Conservation (phyloP, 2,888 invertebrate genomes). For the Colletes collaris region DNA sequence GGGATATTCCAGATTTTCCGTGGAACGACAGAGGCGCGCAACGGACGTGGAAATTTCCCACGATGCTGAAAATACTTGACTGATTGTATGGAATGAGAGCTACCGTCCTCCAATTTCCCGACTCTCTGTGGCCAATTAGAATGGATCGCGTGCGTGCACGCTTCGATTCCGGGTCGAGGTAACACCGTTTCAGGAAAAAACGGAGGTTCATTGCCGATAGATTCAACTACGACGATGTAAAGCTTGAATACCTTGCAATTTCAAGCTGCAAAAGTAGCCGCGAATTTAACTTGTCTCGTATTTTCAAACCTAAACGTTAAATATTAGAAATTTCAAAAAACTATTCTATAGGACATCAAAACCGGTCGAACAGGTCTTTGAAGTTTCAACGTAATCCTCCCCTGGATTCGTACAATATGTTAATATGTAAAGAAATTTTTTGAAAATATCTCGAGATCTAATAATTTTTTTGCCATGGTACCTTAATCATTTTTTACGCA, state of each 20-base stretch:
- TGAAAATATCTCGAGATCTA: no score
- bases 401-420: no score
- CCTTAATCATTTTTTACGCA: no score
- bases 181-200: neutral
- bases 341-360: no score
- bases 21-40: no score
- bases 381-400: no score
- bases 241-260: conserved; percentile 17
- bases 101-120: neutral
- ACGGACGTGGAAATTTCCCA: conserved; percentile 34
- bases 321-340: no score
- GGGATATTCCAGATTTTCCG: conserved; percentile 33
- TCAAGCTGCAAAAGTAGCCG: neutral
- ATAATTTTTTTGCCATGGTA: no score
- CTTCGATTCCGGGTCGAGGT: neutral
- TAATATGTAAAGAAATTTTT: no score
- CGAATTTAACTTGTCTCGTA: no score
- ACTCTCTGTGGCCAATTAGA: conserved; percentile 10
- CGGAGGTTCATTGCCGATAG: conserved; percentile 16
- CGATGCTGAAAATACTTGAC: conserved; percentile 51
- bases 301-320: no score
- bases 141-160: neutral
- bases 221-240: conserved; percentile 11
- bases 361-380: no score
- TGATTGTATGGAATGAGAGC: conserved; percentile 48